Conservation (phyloP, 1,140 invertebrate genomes). For the Drosophila sproati region DNA sequence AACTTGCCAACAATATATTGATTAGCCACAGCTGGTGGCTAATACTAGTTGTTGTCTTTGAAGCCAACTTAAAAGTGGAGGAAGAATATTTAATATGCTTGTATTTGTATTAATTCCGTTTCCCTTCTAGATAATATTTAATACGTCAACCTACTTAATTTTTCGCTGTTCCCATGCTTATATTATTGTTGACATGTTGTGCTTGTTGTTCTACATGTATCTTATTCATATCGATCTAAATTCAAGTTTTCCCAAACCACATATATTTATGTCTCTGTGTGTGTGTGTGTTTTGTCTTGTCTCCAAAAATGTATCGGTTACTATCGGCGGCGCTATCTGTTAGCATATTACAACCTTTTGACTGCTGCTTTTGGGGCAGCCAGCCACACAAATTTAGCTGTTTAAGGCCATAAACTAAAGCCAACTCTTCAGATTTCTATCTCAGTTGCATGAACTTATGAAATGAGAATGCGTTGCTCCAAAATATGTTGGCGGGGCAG, state of each 20-base stretch:
- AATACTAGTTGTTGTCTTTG: constrained; percentile 13
- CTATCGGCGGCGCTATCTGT: constrained; percentile 60
- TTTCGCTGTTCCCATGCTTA: constrained; percentile 17
- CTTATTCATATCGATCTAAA: constrained; percentile 12
- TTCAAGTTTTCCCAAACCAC: constrained; percentile 25
- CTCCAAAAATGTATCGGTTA: constrained; percentile 23
- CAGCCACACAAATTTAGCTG: constrained; percentile 44
- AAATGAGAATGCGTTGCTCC: constrained; percentile 51
- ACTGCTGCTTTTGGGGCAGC: constrained; percentile 54
- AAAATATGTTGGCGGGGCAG: constrained; percentile 53
- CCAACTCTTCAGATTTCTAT: constrained; percentile 54
- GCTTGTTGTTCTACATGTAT: constrained; percentile 19
- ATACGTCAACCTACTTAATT: not conserved
- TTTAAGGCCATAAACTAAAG: constrained; percentile 55
- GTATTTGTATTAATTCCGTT: constrained; percentile 29
- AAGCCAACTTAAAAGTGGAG: not conserved
- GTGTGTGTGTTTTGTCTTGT: constrained; percentile 48
- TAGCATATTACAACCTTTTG: constrained; percentile 49
- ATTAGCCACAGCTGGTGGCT: not conserved
- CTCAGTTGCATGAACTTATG: constrained; percentile 56
- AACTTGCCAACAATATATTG: constrained; percentile 14
- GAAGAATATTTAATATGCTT: not conserved
- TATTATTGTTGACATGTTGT: constrained; percentile 17
- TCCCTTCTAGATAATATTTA: not conserved
- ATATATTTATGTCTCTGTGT: constrained; percentile 31